Evolutionary conservation across 1,140 invertebrate species (phyloP).

Genomic region (Tetraneura akinire): DNA sequence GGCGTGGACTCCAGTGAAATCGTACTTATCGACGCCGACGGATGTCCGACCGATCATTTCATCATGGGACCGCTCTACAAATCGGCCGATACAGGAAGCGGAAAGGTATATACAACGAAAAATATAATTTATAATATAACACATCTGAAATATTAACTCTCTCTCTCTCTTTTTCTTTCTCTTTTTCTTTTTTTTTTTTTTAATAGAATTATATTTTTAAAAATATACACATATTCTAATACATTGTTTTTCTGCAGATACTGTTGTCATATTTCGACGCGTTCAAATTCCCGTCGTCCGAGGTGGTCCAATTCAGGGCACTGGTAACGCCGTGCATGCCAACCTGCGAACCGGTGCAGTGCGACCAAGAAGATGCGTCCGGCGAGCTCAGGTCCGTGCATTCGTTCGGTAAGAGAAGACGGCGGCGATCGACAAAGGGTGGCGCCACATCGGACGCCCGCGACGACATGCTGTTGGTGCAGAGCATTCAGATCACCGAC

Average conservation of each 20-base stretch:
- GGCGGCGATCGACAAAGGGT: constrained; percentile 60
- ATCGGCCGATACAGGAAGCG: constrained; percentile 72
- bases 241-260: constrained; percentile 63
- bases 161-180: too few relatives aligned
- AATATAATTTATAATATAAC: too few relatives aligned
- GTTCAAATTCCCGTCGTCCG: constrained; percentile 93
- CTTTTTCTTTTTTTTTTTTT: too few relatives aligned
- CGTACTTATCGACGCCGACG: constrained; percentile 85
- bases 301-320: constrained; percentile 91
- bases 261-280: constrained; percentile 91
- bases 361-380: constrained; percentile 75
- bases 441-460: constrained; percentile 59
- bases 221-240: too few relatives aligned
- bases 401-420: constrained; percentile 76
- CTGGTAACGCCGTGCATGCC: constrained; percentile 92
- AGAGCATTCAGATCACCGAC: constrained; percentile 89
- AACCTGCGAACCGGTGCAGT: constrained; percentile 85
- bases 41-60: constrained; percentile 88
- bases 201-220: too few relatives aligned
- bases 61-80: constrained; percentile 91
- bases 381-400: constrained; percentile 78
- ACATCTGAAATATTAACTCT: too few relatives aligned
- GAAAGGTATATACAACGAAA: constrained; percentile 62
- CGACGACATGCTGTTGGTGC: constrained; percentile 83
- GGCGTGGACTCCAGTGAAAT: constrained; percentile 90